A percentile compares a stretch with the other conserved stretches of the same genome.
These are phyloP conservation scores for Biston stratarius DNA, from an alignment of 2,888 invertebrate species.

Conservation along the genomic window DNA sequence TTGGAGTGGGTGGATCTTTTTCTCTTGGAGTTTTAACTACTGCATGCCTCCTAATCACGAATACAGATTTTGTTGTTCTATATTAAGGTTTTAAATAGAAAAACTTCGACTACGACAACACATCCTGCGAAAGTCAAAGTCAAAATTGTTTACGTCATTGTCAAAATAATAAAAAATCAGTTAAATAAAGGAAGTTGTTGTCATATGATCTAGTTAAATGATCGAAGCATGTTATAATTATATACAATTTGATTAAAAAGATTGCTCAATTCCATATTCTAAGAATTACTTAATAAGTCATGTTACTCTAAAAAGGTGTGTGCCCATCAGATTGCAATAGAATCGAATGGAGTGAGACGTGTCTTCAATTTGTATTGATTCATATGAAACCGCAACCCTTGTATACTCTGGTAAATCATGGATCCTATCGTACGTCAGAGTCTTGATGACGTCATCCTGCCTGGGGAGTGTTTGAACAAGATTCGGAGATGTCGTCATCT, in stretches of 20 bases:
- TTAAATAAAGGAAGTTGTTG: too few species aligned
- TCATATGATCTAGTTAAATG: too few species aligned
- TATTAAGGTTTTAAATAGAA: neutral
- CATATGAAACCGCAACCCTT: neutral
- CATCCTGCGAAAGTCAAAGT: neutral
- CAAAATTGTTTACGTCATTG: neutral
- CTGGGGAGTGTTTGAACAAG: slow-evolving; percentile 4
- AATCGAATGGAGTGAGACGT: neutral
- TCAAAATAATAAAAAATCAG: neutral
- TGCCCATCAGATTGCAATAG: neutral
- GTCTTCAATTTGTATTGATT: slow-evolving; percentile 9
- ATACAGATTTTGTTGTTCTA: slow-evolving; percentile 41
- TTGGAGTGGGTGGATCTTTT: slow-evolving; percentile 54
- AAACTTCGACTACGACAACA: neutral
- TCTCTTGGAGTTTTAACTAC: slow-evolving; percentile 48
- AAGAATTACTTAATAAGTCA: too few species aligned
- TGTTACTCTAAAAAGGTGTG: neutral
- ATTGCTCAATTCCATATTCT: neutral
- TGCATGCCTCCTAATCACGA: slow-evolving; percentile 51
- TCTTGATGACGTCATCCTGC: slow-evolving; percentile 15
- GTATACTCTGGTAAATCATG: neutral
- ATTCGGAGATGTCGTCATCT: slow-evolving; percentile 1
- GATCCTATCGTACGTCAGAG: neutral
- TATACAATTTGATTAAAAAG: too few species aligned
- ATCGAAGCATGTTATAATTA: too few species aligned